phyloP scores from a whole-genome alignment of 2,888 invertebrate genomes.

The Tromatobia lineatoria region DNA sequence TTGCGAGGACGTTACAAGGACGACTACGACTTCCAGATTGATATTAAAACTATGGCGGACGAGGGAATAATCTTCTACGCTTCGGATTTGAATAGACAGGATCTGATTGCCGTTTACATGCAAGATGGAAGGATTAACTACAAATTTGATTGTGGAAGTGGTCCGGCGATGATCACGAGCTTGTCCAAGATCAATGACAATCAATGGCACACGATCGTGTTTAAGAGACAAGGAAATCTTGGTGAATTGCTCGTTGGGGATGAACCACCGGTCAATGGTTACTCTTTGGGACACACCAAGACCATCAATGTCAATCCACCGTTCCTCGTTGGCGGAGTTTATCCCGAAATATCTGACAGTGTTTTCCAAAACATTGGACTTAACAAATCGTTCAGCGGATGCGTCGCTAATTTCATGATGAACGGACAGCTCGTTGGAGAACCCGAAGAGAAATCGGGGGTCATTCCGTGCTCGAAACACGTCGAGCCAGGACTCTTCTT shows the following conservation, averaged over 20 bases:
- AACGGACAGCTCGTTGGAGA: conserved; percentile 89
- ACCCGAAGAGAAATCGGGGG: conserved; percentile 87
- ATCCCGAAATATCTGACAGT: conserved; percentile 85
- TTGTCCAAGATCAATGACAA: conserved; percentile 89
- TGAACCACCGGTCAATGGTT: conserved; percentile 86
- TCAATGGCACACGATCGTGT: conserved; percentile 92
- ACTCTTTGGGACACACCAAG: conserved; percentile 86
- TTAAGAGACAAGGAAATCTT: conserved; percentile 88
- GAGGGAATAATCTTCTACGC: conserved; percentile 95
- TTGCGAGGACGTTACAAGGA: conserved; percentile 87
- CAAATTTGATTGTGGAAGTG: conserved; percentile 90
- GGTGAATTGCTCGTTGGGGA: conserved; percentile 91
- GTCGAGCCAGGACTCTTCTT: conserved; percentile 95
- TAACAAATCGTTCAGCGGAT: conserved; percentile 93
- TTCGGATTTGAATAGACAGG: conserved; percentile 87
- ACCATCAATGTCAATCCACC: conserved; percentile 90
- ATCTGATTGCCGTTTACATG: conserved; percentile 92
- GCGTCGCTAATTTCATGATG: conserved; percentile 92
- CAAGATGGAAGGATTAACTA: conserved; percentile 89
- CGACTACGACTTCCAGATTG: conserved; percentile 91
- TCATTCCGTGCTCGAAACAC: conserved; percentile 92
- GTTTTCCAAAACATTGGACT: conserved; percentile 85
- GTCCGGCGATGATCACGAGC: conserved; percentile 88
- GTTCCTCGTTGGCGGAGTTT: conserved; percentile 94
- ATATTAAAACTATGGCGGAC: conserved; percentile 91